Conservation (phyloP, 2,888 invertebrate genomes). For the Colostygia pectinataria region DNA sequence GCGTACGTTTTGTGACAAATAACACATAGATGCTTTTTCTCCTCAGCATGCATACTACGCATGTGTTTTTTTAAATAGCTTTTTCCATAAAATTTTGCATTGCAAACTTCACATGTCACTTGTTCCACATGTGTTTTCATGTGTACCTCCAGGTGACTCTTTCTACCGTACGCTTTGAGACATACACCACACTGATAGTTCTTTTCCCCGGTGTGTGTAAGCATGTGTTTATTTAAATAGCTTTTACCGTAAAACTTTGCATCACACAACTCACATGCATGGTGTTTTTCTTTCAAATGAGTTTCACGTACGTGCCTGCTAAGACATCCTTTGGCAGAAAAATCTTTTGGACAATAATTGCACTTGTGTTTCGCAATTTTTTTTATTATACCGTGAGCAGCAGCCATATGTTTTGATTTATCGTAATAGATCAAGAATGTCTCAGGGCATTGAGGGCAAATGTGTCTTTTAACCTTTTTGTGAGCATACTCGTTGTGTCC, state of each 20-base stretch:
- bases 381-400: slow-evolving; percentile 61
- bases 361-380: slow-evolving; percentile 55
- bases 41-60: background rate
- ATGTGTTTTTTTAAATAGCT: background rate
- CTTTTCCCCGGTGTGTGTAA: background rate
- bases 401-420: slow-evolving; percentile 65
- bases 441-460: slow-evolving; percentile 69
- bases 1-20: background rate
- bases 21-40: background rate
- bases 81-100: background rate
- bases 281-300: slow-evolving; percentile 24
- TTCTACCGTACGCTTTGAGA: background rate
- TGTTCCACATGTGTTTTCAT: background rate
- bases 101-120: background rate
- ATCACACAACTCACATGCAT: background rate
- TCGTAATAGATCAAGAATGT: slow-evolving; percentile 69
- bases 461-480: slow-evolving; percentile 66
- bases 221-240: background rate
- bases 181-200: background rate
- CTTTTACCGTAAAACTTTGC: background rate
- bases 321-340: slow-evolving; percentile 62
- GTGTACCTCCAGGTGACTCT: background rate
- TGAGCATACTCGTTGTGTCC: slow-evolving; percentile 76
- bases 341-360: slow-evolving; percentile 62
- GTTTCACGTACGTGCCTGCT: slow-evolving; percentile 15